Base-by-base conservation (phyloP, 2,797 vertebrate species). In the Lycodopsis pacificus region DNA sequence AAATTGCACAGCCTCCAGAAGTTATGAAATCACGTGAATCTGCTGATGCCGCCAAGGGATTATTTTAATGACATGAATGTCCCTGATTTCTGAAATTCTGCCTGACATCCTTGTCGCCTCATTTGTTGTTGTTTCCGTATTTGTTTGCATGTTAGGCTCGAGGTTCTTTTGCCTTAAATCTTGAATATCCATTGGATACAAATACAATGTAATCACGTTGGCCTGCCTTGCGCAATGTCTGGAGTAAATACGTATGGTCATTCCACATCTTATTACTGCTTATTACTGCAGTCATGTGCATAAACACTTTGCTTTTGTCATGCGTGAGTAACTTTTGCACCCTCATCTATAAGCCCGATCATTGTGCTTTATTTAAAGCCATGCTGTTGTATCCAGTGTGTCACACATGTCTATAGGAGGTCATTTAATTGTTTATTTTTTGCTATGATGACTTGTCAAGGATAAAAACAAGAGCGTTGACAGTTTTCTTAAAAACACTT, bases 201-300 rank as follows among this genome's bases (percentile, higher is more conserved):
- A 89, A 85, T 34, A 73, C 71, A 58, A 64, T 81, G 38, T 75
- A 81, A 88, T 86, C 68, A 81, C 27, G 73, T 74, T 76, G 76
- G 64, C 82, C 79, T 71, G 83, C 49, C 71, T 79, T 76, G 73
- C 76, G 77, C 82, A 77, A 72, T 73, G 81, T 81, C 82, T 80
- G 69, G 32, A 81, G 71, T 83, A 85, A 89, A 88, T 79, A 87
- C 7, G 76, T 86, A 79, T 81, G 80, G 87, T 91, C 92, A 89
- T 89, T 87, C 86, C 82, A 82, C 80, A 81, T 92, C 85, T 90
- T 89, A 89, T 92, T 90, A 81, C 76, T 78, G 74, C 83, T 91
- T 85, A 90, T 93, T 88, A 89, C 86, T 88, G 89, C 90, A 87
- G 88, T 87, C 91, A 90, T 91, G 91, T 93, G 92, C 81, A 87